Evolutionary conservation across 2,797 vertebrate genomes (phyloP).

Genomic region (Sus cebifrons): DNA sequence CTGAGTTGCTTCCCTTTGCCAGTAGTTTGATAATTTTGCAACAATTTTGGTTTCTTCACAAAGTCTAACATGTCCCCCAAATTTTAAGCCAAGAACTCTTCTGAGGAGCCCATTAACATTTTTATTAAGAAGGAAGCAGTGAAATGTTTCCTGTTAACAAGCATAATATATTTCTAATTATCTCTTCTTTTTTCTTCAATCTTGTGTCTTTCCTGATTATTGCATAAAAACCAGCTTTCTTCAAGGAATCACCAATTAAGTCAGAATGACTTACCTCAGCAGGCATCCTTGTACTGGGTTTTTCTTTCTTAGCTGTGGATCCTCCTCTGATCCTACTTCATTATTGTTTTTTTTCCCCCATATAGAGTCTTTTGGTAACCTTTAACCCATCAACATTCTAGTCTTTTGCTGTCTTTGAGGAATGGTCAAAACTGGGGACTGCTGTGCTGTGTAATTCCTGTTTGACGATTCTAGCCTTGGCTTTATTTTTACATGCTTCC

Average conservation of each 20-base stretch:
- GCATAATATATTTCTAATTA: constrained; percentile 52
- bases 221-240: constrained; percentile 56
- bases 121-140: constrained; percentile 63
- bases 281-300: background rate
- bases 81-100: constrained; percentile 60
- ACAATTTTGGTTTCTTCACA: constrained; percentile 25
- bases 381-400: background rate
- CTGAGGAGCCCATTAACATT: constrained; percentile 43
- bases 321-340: constrained; percentile 46
- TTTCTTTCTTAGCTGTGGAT: constrained; percentile 42
- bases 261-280: background rate
- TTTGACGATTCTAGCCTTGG: background rate
- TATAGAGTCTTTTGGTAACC: background rate
- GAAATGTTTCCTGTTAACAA: constrained; percentile 52
- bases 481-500: constrained; percentile 67
- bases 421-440: background rate
- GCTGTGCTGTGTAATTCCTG: background rate
- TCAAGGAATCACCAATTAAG: constrained; percentile 18
- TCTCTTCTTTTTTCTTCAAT: constrained; percentile 37
- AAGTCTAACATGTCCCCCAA: background rate
- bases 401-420: background rate
- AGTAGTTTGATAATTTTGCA: constrained; percentile 54
- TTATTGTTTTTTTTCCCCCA: constrained; percentile 61
- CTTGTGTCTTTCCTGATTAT: constrained; percentile 52
- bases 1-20: constrained; percentile 32